Conservation (phyloP, 1,140 invertebrate species). For the Formica selysi region DNA sequence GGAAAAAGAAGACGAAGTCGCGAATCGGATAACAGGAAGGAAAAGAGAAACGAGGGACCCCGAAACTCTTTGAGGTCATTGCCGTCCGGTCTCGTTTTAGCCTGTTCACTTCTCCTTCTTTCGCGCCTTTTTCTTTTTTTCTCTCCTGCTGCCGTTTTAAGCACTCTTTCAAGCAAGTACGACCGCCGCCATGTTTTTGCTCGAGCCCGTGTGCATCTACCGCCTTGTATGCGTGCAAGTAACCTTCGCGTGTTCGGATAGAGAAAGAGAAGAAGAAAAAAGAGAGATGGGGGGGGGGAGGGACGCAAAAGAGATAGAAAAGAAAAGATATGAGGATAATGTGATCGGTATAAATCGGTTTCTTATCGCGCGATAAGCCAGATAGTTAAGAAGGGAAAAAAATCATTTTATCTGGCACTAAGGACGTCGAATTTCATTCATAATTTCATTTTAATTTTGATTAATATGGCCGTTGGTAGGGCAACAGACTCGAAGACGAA, state of each 20-base stretch:
- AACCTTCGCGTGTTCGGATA: slow-evolving; percentile 79
- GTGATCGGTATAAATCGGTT: slow-evolving; percentile 58
- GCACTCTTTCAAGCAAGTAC: slow-evolving; percentile 81
- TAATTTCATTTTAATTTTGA: slow-evolving; percentile 65
- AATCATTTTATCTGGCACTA: slow-evolving; percentile 57
- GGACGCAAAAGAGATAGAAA: background rate
- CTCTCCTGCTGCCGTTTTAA: slow-evolving; percentile 64
- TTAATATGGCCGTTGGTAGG: slow-evolving; percentile 48
- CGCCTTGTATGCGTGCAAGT: slow-evolving; percentile 78
- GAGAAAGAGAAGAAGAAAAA: slow-evolving; percentile 72
- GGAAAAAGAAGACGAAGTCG: slow-evolving; percentile 49
- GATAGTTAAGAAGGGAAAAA: slow-evolving; percentile 43
- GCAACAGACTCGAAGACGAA: slow-evolving; percentile 23
- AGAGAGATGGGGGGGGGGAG: slow-evolving; percentile 57
- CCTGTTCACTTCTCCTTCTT: slow-evolving; percentile 73
- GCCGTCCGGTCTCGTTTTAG: slow-evolving; percentile 79
- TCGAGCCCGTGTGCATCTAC: slow-evolving; percentile 66
- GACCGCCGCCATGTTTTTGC: slow-evolving; percentile 79
- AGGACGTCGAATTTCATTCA: slow-evolving; percentile 79
- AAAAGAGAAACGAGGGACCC: slow-evolving; percentile 72
- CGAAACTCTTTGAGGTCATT: slow-evolving; percentile 81
- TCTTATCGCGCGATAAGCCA: slow-evolving; percentile 52
- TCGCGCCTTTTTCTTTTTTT: slow-evolving; percentile 63
- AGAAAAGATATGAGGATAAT: slow-evolving; percentile 33
- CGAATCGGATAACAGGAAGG: slow-evolving; percentile 63